Evolutionary conservation across 2,888 invertebrate species (phyloP), one percentile per base, ranked within the genome.

Genomic region (Tenthredo distinguenda): DNA sequence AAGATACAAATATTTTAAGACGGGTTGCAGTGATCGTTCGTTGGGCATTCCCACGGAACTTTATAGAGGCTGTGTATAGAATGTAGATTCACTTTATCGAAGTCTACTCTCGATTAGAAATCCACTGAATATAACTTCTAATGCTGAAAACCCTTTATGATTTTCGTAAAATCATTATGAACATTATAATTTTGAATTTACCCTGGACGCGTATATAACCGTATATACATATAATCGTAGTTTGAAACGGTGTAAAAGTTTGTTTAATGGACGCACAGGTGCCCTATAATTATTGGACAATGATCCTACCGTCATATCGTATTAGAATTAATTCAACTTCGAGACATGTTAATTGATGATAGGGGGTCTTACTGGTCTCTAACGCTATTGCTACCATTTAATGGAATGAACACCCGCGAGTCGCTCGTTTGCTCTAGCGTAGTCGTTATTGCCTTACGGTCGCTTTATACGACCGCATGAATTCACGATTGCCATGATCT

Each of bases 401-500:
- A 68, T 68, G 68, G 18, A 68, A 68, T 68, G 68, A 68, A 68
- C 34, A 34, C 18, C 68, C 68, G 6, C 68, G 6, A 68, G 31
- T 34, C 18, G 68, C 18, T 68, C 68, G 68, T 68, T 34, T 34
- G 5, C 34, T 18, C 68, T 68, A 34, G 31, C 68, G 31, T 15
- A 31, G 68, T 31, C 68, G 34, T 68, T 31, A 68, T 68, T 68
- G 34, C 34, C 15, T 18, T 34, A 68, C 34, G 34, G 34, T 18
- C 34, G 68, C 21, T 77, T 77, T 50, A 77, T 77, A 77, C 55
- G 77, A 77, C 50, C 77, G 21, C 40, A 31, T 55, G 77, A 77
- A 77, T 77, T 77, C 77, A 34, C 55, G 50, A 77, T 77, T 34
- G 21, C 50, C 50, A 12, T 40, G 21, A 34, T 55, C 55, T 55